Conservation (phyloP, 1,140 invertebrate species). For the Drosophila jambulina region DNA sequence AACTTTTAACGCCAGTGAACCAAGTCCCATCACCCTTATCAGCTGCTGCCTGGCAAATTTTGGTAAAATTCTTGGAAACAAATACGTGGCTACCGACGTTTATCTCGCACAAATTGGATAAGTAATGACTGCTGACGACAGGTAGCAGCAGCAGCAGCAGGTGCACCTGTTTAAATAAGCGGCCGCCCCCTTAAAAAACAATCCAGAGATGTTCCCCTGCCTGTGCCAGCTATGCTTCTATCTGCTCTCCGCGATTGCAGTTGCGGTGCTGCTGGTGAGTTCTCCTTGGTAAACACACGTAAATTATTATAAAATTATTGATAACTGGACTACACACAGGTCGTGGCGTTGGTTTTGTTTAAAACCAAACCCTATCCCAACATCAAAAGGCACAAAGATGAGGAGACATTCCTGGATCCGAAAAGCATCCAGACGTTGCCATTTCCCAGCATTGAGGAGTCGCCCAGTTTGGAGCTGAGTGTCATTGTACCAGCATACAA, state of each 20-base stretch:
- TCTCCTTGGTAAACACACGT: slow-evolving; percentile 19
- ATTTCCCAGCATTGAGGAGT: slow-evolving; percentile 92
- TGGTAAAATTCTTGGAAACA: slow-evolving; percentile 40
- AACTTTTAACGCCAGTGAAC: neutral
- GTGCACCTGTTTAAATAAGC: slow-evolving; percentile 14
- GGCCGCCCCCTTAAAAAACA: neutral
- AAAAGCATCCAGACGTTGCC: slow-evolving; percentile 86
- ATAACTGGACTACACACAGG: slow-evolving; percentile 80
- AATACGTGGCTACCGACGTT: slow-evolving; percentile 51
- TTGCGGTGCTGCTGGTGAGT: slow-evolving; percentile 48
- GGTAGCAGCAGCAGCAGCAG: slow-evolving; percentile 52
- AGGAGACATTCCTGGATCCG: slow-evolving; percentile 92
- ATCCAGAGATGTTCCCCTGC: slow-evolving; percentile 45
- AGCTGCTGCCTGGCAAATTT: slow-evolving; percentile 26
- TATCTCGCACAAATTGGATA: slow-evolving; percentile 51
- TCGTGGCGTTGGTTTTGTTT: slow-evolving; percentile 87
- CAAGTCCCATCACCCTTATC: slow-evolving; percentile 22
- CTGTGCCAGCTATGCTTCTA: slow-evolving; percentile 56
- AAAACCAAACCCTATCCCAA: slow-evolving; percentile 89
- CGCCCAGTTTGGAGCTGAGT: slow-evolving; percentile 90
- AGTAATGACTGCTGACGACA: slow-evolving; percentile 52
- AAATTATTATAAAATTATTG: slow-evolving; percentile 10
- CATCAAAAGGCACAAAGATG: slow-evolving; percentile 89
- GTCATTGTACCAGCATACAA: slow-evolving; percentile 98
- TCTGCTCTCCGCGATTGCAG: slow-evolving; percentile 30